Conservation (phyloP, 2,797 vertebrate genomes). For the Pteropus rufus region DNA sequence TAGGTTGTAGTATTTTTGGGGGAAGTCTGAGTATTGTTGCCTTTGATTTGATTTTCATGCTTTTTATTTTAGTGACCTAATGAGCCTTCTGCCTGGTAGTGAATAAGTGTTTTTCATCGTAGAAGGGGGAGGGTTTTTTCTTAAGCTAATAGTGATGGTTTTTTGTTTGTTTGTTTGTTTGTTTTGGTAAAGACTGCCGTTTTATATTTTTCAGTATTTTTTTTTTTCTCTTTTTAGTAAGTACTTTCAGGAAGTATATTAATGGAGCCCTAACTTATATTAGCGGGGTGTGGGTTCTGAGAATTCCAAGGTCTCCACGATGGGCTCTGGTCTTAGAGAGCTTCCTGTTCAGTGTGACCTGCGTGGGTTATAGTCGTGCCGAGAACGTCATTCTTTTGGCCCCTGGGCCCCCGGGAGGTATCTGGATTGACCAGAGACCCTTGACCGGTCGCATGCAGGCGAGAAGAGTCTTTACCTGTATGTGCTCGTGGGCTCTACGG, state of each 20-base stretch:
- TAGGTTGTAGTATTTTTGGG: not conserved
- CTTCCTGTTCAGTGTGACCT: not conserved
- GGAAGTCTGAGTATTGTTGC: not conserved
- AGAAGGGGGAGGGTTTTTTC: not conserved
- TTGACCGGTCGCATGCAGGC: not conserved
- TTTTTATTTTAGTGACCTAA: not conserved
- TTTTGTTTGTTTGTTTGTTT: not conserved
- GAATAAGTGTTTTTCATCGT: not conserved
- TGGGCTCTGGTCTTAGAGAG: not conserved
- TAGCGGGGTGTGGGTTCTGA: not conserved
- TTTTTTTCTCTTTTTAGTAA: not conserved
- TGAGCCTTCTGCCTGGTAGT: not conserved
- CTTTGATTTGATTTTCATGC: not conserved
- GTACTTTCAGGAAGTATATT: not conserved
- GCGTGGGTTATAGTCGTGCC: not conserved
- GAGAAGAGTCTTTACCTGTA: not conserved
- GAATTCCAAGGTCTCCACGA: not conserved
- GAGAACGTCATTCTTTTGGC: not conserved
- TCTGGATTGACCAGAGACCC: not conserved
- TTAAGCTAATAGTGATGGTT: not conserved
- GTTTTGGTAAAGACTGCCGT: not conserved
- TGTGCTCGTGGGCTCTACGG: not conserved
- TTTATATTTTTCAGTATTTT: not conserved
- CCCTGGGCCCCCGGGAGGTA: not conserved
- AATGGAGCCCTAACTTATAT: not conserved